Evolutionary conservation across 2,797 vertebrate genomes (phyloP).

Genomic region (Synanceia verrucosa): DNA sequence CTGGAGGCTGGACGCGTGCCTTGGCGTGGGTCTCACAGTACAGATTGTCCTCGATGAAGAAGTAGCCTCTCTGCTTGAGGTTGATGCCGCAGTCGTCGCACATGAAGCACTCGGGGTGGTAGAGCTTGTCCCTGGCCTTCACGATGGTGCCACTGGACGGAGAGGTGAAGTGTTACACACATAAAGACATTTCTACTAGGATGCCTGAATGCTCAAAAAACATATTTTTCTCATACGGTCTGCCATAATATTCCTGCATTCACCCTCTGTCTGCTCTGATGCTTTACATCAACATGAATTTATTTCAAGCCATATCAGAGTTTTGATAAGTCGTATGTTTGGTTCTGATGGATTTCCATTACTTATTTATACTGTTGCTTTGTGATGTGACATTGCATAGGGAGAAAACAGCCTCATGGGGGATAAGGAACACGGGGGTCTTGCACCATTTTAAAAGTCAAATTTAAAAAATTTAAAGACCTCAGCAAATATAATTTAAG

Average conservation of each 20-base stretch:
- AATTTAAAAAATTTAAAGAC: too few relatives aligned
- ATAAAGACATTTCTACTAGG: neutral
- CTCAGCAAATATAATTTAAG: too few relatives aligned
- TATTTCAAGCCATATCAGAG: too few relatives aligned
- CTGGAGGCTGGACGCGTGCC: constrained; percentile 93
- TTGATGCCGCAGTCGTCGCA: constrained; percentile 95
- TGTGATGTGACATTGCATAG: too few relatives aligned
- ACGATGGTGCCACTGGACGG: constrained; percentile 91
- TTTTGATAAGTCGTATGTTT: too few relatives aligned
- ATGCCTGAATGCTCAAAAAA: too few relatives aligned
- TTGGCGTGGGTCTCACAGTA: constrained; percentile 98
- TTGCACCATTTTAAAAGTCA: too few relatives aligned
- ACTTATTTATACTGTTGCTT: neutral
- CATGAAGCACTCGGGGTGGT: constrained; percentile 97
- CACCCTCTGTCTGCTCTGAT: neutral
- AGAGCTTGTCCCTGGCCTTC: constrained; percentile 97
- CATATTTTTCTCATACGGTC: too few relatives aligned
- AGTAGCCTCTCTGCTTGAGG: constrained; percentile 95
- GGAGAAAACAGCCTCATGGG: too few relatives aligned
- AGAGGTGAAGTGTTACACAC: neutral
- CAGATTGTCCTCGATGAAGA: constrained; percentile 96
- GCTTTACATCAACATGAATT: neutral
- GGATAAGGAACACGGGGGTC: too few relatives aligned
- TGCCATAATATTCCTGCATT: too few relatives aligned
- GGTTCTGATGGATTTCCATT: neutral